Percentiles rank a stretch among this genome's conserved stretches.
Evolutionary conservation across 2,888 invertebrate species (phyloP).

Genomic region (Drosophila melanocephala): DNA sequence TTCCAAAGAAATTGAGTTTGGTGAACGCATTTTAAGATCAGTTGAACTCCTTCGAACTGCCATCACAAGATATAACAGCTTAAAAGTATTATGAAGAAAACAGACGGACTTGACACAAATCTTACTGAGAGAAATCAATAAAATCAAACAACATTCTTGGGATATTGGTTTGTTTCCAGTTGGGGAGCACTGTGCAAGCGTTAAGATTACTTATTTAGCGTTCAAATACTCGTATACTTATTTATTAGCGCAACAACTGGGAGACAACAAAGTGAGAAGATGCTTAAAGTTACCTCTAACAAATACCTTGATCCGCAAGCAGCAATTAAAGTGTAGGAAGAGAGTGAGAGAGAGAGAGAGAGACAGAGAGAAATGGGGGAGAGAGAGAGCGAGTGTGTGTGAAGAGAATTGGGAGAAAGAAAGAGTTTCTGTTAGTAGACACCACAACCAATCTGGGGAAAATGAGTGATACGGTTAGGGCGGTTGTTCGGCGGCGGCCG

Average conservation of each 20-base stretch:
- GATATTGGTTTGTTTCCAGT: constrained; percentile 1
- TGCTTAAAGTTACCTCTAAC: constrained; percentile 52
- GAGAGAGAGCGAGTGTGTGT: neutral
- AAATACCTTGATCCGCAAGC: constrained; percentile 35
- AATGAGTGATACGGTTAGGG: neutral
- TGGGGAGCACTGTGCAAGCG: constrained; percentile 35
- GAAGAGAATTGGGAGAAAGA: constrained; percentile 6
- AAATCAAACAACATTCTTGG: neutral
- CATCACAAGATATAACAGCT: neutral
- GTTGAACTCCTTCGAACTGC: neutral
- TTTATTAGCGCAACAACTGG: constrained; percentile 38
- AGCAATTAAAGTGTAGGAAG: constrained; percentile 4
- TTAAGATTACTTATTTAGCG: constrained; percentile 12
- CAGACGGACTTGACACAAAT: neutral
- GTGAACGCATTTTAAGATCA: neutral
- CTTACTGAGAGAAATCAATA: neutral
- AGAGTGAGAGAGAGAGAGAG: constrained; percentile 1
- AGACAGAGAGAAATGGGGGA: neutral
- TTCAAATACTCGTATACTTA: constrained; percentile 23
- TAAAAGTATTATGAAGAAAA: neutral
- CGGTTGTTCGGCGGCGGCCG: neutral
- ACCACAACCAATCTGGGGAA: constrained; percentile 19
- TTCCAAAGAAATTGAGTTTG: neutral
- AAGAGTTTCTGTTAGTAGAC: constrained; percentile 11
- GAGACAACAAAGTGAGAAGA: constrained; percentile 31